A percentile compares a stretch with the other conserved stretches of the same genome.
These are phyloP conservation scores for Smittia sp. DNA, from an alignment of 2,888 invertebrate species.

Conservation along the genomic window DNA sequence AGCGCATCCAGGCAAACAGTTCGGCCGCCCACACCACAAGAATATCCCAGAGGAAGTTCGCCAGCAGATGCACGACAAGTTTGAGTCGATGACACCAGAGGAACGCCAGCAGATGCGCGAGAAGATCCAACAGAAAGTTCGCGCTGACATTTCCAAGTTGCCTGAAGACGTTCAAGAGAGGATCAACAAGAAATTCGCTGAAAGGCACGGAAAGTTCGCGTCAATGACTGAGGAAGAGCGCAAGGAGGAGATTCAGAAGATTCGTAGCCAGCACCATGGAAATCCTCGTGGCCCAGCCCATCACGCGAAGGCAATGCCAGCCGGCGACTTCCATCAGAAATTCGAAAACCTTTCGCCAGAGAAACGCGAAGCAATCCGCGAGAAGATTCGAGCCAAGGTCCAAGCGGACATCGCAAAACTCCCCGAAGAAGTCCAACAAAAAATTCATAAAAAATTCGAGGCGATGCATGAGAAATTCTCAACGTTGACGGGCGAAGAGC, in stretches of 20 bases:
- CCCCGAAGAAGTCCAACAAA: conserved; percentile 17
- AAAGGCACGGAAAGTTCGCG: background rate
- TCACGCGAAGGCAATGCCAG: background rate
- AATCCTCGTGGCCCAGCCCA: too few species aligned
- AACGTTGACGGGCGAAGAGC: conserved; percentile 33
- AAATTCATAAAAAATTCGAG: background rate
- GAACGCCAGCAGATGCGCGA: background rate
- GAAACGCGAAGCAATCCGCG: background rate
- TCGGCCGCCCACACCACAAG: background rate
- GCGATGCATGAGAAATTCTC: background rate
- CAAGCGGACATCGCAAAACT: background rate
- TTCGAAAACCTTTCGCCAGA: conserved; percentile 19
- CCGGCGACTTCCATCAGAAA: background rate
- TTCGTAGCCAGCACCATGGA: background rate
- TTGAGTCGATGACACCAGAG: conserved; percentile 1
- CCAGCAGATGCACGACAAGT: background rate
- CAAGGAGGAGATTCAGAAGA: background rate
- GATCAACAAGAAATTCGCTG: background rate
- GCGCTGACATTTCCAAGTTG: background rate
- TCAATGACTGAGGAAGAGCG: conserved; percentile 34
- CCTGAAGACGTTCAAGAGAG: conserved; percentile 17
- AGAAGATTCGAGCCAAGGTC: background rate
- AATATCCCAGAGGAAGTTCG: conserved; percentile 7
- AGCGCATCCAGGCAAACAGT: too few species aligned
- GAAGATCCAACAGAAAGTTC: background rate